A percentile compares a stretch with the other conserved stretches of the same genome.
These are phyloP conservation scores for Hemiscyllium ocellatum DNA, from an alignment of 2,113 vertebrate genomes.

Conservation along the genomic window DNA sequence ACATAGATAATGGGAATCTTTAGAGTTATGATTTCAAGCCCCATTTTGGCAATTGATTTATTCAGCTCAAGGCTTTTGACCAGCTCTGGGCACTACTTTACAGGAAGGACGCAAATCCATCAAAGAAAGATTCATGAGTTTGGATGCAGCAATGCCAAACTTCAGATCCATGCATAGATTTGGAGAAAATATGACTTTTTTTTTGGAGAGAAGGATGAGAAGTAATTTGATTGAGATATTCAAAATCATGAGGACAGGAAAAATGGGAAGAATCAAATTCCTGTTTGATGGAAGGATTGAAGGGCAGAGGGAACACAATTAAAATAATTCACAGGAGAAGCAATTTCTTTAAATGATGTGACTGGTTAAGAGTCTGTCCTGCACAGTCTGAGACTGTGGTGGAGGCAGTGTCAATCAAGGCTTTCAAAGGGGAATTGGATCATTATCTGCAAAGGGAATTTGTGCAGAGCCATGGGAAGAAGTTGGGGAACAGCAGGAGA, in stretches of 20 bases:
- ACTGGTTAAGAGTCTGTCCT: too few relatives aligned
- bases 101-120: not conserved
- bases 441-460: not conserved
- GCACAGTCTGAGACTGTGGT: too few relatives aligned
- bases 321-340: not conserved
- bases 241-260: too few relatives aligned
- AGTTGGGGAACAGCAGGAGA: not conserved
- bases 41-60: not conserved
- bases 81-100: not conserved
- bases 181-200: too few relatives aligned
- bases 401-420: not conserved
- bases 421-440: not conserved
- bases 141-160: not conserved
- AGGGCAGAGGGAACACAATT: too few relatives aligned
- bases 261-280: too few relatives aligned
- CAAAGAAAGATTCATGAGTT: not conserved
- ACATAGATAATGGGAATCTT: not conserved
- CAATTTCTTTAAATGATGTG: too few relatives aligned
- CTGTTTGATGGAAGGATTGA: too few relatives aligned
- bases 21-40: not conserved
- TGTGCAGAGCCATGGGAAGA: not conserved
- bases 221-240: too few relatives aligned
- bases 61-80: not conserved
- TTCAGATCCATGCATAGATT: too few relatives aligned
- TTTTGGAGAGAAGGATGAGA: too few relatives aligned